Percentiles rank a stretch among this genome's conserved stretches.
Evolutionary conservation across 2,113 vertebrate species (phyloP).

Genomic region (Hemibagrus wyckioides): DNA sequence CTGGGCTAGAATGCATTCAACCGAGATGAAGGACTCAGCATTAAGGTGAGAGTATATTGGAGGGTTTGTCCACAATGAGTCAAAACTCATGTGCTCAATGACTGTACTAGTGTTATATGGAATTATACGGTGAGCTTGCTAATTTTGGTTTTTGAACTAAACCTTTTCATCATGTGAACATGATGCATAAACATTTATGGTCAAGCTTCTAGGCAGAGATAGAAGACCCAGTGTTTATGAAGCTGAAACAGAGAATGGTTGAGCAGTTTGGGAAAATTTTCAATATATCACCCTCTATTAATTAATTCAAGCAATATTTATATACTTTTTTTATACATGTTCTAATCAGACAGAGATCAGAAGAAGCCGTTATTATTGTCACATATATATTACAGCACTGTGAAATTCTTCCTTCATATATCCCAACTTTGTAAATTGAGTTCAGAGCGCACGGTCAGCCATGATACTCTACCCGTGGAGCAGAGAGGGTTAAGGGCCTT

Average conservation of each 20-base stretch:
- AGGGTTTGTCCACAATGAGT: conserved; percentile 43
- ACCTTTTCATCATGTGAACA: not conserved
- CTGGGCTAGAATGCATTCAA: conserved; percentile 3
- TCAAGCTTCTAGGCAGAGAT: not conserved
- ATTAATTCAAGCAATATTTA: not conserved
- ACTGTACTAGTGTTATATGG: not conserved
- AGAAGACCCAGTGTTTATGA: not conserved
- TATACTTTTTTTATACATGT: not conserved
- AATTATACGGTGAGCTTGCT: conserved; percentile 1
- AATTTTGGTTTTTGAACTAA: not conserved
- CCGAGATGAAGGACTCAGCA: not conserved
- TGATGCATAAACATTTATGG: not conserved
- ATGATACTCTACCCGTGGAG: no score
- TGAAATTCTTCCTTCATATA: no score
- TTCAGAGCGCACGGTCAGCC: no score
- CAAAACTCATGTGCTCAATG: conserved; percentile 35
- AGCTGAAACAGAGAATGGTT: not conserved
- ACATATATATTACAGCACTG: no score
- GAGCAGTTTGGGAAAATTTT: not conserved
- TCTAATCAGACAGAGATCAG: not conserved
- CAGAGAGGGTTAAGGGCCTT: no score
- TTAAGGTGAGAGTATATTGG: not conserved
- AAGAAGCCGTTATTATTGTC: no score
- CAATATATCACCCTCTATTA: not conserved
- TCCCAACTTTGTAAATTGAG: no score